Conservation (phyloP, 2,888 invertebrate species). For the Odontothrips loti region DNA sequence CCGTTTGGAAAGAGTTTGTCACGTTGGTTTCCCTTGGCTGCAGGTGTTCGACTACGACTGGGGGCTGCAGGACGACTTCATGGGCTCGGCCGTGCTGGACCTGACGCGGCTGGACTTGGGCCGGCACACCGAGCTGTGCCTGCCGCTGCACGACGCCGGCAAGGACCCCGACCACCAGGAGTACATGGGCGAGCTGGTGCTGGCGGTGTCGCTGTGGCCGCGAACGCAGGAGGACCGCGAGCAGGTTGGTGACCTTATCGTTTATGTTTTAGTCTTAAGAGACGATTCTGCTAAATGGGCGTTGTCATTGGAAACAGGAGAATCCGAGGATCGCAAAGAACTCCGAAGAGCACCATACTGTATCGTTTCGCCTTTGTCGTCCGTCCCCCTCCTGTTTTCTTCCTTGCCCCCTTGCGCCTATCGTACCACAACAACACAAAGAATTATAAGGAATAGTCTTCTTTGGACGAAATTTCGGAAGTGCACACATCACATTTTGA, state of each 20-base stretch:
- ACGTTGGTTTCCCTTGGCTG: constrained; percentile 33
- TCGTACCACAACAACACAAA: too few relatives aligned
- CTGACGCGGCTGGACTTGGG: constrained; percentile 75
- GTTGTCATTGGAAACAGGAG: too few relatives aligned
- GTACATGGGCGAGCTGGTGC: constrained; percentile 77
- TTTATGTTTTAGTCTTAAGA: neutral
- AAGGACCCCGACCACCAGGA: constrained; percentile 69
- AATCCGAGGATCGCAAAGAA: too few relatives aligned
- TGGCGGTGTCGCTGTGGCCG: constrained; percentile 84
- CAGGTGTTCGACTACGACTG: constrained; percentile 96
- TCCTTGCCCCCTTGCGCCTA: too few relatives aligned
- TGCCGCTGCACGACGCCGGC: constrained; percentile 74
- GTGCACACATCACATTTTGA: too few relatives aligned
- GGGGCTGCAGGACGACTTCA: constrained; percentile 95
- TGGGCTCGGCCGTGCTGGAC: constrained; percentile 87
- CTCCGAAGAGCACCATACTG: too few relatives aligned
- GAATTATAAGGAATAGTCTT: too few relatives aligned
- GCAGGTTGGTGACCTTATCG: constrained; percentile 59
- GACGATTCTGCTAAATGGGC: too few relatives aligned
- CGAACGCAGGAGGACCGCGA: constrained; percentile 92
- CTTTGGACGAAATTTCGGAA: too few relatives aligned
- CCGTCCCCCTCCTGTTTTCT: too few relatives aligned
- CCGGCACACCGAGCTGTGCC: constrained; percentile 63
- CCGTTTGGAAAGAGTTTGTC: too few relatives aligned
- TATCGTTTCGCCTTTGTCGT: too few relatives aligned